Percentiles rank a stretch among this genome's conserved stretches.
phyloP scores from a whole-genome alignment of 2,888 invertebrate genomes.

The Pseudococcus longispinus region DNA sequence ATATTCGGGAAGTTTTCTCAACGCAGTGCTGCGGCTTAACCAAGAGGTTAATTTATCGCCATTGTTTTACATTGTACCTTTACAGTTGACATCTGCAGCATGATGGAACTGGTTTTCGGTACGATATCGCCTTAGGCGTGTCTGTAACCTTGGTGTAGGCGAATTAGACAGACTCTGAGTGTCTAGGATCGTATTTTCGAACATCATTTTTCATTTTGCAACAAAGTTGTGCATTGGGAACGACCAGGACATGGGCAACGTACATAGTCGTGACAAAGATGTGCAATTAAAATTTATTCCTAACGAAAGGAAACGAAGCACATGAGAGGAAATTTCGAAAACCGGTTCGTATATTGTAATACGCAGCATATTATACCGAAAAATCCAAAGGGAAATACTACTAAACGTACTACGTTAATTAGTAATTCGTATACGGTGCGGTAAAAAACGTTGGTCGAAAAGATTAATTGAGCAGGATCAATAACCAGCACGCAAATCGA shows the following conservation, averaged over 20 bases:
- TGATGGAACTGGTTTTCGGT: slow-evolving; percentile 1
- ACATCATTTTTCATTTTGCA: neutral
- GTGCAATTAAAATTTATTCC: neutral
- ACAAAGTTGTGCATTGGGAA: neutral
- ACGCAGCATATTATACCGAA: too few species aligned
- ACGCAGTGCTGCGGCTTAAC: neutral
- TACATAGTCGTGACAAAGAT: neutral
- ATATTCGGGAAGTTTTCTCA: neutral
- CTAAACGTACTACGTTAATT: neutral
- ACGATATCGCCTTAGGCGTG: neutral
- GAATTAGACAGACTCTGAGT: neutral
- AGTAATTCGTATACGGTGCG: neutral
- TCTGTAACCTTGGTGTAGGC: neutral
- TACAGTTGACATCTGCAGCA: neutral
- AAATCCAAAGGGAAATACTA: neutral
- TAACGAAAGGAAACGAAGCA: neutral
- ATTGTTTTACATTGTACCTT: slow-evolving; percentile 2
- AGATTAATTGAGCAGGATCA: neutral
- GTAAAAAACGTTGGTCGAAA: neutral
- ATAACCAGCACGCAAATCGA: neutral
- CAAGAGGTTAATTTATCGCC: neutral
- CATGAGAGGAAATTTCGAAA: neutral
- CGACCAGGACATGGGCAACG: neutral
- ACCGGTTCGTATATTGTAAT: neutral
- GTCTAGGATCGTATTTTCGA: neutral